Base-by-base conservation (phyloP, 2,113 vertebrate genomes). In the Thomomys bottae region DNA sequence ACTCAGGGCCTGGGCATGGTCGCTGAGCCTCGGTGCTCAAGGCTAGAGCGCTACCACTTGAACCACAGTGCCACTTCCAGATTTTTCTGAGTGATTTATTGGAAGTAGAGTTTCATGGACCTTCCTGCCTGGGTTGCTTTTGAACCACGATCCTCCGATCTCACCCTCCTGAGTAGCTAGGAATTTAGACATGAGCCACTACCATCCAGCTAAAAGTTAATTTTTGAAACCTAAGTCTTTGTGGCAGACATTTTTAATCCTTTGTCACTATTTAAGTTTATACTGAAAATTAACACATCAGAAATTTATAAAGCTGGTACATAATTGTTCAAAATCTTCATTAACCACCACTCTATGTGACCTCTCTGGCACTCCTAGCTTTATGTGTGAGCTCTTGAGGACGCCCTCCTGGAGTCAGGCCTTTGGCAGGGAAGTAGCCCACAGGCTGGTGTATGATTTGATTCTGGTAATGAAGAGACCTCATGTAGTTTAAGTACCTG, bases 381-480 rank as follows among this genome's bases (percentile, higher is more conserved):
- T 17, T 18, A 15, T 64, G 28, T 68, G 17, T 66, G 45, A 86
- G 68, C 45, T 49, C 38, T 87, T 32, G 80, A 8, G 5, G 49
- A 0, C 40, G 70, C 24, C 15, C 84, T 57, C 2, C 30, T 71
- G 14, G 61, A 21, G 70, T 81, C 79, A 86, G 66, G 38, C 45
- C 45, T 91, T 82, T 90, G 91, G 61, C 24, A 2, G 61, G 23
- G 49, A 63, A 90, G 68, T 12, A 57, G 11, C 88, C 84, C 81
- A 71, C 17, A 45, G 14, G 38, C 30, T 42, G 17, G 64, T 87
- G 7, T 20, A 70, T 80, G 61, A 80, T 80, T 67, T n/a, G 61
- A 17, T 73, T 94, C 87, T 92, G 64, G 90, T 81, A 84, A 81
- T 93, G 66, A 76, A 87, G 49, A 92, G 84, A 73, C 45, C 26